Evolutionary conservation across 2,113 vertebrate genomes (phyloP), one percentile per base, ranked within the genome.

Genomic region (Semicossyphus pulcher): DNA sequence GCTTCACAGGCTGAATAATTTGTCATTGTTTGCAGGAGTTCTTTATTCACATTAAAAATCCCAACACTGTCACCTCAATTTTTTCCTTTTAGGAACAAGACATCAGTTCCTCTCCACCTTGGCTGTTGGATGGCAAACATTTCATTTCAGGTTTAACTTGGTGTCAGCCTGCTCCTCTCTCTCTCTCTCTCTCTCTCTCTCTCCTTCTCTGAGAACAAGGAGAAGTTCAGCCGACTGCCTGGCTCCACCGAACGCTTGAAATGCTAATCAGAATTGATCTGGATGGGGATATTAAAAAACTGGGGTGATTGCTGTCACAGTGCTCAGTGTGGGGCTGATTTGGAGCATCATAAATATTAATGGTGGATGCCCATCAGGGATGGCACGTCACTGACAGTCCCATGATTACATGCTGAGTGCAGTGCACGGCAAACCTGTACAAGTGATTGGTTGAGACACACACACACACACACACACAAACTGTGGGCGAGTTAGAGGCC

Each of bases 261-360:
- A 92, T 92, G 88, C 88, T 89, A 90, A 92, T 88, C 60, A 75
- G 70, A 86, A 92, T 91, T 87, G 87, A 92, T 92, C 87, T 87
- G 86, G 87, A 88, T 81, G 49, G 68, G 75, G 72, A 82, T 83
- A 86, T 89, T 72, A 79, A 74, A 78, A 80, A 82, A 62, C 47
- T 34, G 70, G 78, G 79, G 78, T 89, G 89, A 92, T 87, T 89
- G 85, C 88, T 88, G 86, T 89, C 83, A 88, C 53, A 48, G 80
- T 12, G 72, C 87, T 86, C 87, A 81, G 88, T 77, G 76, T 81
- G 89, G 73, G 88, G 91, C 81, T 91, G 90, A 92, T 92, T 88
- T 84, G 48, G 53, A 72, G 61, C 71, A 57, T 73, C 62, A 90
- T 92, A 88, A 88, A 92, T 92, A 92, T 92, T 92, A 91, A 93